Conservation (phyloP, 1,140 invertebrate species). For the Drosophila watanabei region DNA sequence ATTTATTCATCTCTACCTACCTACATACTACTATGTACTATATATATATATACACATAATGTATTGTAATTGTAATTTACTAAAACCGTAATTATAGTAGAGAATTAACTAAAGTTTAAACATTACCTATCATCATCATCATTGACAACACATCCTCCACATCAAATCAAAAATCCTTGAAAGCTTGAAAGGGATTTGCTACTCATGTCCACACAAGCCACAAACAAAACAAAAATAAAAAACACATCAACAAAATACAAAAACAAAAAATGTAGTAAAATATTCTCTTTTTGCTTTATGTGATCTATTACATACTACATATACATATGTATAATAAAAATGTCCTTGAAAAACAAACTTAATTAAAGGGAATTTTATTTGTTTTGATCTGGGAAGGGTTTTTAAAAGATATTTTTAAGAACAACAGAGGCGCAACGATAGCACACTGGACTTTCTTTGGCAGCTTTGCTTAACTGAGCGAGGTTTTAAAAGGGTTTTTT, state of each 20-base stretch:
- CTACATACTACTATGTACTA: conserved; percentile 56
- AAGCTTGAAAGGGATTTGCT: conserved; percentile 46
- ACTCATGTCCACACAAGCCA: conserved; percentile 41
- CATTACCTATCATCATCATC: conserved; percentile 42
- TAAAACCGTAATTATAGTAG: conserved; percentile 71
- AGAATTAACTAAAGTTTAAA: conserved; percentile 62
- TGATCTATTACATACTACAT: conserved; percentile 81
- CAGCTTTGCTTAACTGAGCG: too few relatives aligned
- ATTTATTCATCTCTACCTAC: conserved; percentile 71
- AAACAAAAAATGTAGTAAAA: conserved; percentile 76
- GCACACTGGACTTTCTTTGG: too few relatives aligned
- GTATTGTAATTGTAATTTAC: conserved; percentile 77
- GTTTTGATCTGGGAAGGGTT: not conserved
- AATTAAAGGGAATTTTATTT: not conserved
- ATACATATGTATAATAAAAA: conserved; percentile 78
- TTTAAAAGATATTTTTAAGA: not conserved
- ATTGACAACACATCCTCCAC: conserved; percentile 16
- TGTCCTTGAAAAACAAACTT: conserved; percentile 70
- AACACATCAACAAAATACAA: conserved; percentile 52
- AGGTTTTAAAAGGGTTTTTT: too few relatives aligned
- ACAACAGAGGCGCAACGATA: too few relatives aligned
- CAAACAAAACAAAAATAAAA: conserved; percentile 5
- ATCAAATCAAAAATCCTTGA: conserved; percentile 35
- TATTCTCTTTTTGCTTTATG: conserved; percentile 85
- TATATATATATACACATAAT: conserved; percentile 37